A percentile compares a stretch with the other conserved stretches of the same genome.
These are phyloP conservation scores for Plecturocebus donacophilus DNA, from an alignment of 2,113 vertebrate genomes.

Conservation along the genomic window DNA sequence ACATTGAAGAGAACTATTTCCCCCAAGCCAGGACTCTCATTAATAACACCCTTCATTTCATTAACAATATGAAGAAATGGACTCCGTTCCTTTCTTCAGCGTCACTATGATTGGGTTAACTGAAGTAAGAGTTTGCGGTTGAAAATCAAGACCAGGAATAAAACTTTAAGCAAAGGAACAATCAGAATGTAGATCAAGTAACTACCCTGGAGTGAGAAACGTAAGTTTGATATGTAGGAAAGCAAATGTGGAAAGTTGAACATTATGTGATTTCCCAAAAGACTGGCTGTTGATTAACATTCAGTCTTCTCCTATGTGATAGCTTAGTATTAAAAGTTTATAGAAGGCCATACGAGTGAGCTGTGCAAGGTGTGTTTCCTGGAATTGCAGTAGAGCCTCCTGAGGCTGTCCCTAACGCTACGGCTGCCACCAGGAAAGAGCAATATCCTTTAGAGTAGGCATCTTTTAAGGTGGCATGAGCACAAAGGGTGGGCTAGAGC, in stretches of 20 bases:
- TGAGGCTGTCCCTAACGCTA: background rate
- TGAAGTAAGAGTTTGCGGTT: background rate
- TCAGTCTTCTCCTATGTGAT: background rate
- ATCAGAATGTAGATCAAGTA: background rate
- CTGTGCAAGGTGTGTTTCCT: background rate
- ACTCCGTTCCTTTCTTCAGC: background rate
- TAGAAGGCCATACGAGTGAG: background rate
- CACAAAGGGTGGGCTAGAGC: background rate
- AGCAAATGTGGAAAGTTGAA: background rate
- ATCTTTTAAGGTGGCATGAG: background rate
- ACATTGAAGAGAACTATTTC: background rate
- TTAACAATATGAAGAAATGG: background rate
- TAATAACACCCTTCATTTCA: background rate
- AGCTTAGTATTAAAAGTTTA: background rate
- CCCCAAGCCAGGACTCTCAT: rapidly evolving
- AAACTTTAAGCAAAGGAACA: background rate
- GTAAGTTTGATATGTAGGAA: background rate
- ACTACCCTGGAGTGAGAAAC: background rate
- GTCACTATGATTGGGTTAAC: background rate
- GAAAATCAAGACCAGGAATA: background rate
- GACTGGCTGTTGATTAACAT: background rate
- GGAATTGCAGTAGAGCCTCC: background rate
- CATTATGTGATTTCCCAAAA: background rate
- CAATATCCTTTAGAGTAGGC: background rate
- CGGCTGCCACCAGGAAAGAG: background rate